Evolutionary conservation across 2,113 vertebrate genomes (phyloP).

Genomic region (chimpanzee (Pan troglodytes)): NHGRI_mPanTro3-v2.1_pri NC_086015.1:187375501-187376000

Average conservation of each 20-base stretch:
- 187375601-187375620: background rate
- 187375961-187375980: slow-evolving; percentile 98
- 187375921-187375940: slow-evolving; percentile 39
- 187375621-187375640: background rate
- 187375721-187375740: slow-evolving; percentile 96
- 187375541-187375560: rapidly evolving
- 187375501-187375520: slow-evolving; percentile 90
- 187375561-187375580: too few relatives aligned
- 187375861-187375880: background rate
- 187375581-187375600: background rate
- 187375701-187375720: slow-evolving; percentile 93
- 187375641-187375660: slow-evolving; percentile 95
- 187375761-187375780: background rate
- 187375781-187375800: background rate
- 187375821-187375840: background rate
- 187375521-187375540: slow-evolving; percentile 92
- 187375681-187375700: slow-evolving; percentile 98
- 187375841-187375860: background rate
- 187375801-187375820: background rate
- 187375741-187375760: slow-evolving; percentile 24
- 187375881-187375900: background rate
- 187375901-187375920: background rate
- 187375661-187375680: slow-evolving; percentile 98
- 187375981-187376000: slow-evolving; percentile 95
- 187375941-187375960: slow-evolving; percentile 95